phyloP scores from a whole-genome alignment of 2,888 invertebrate genomes.

The Eilema sororculum region DNA sequence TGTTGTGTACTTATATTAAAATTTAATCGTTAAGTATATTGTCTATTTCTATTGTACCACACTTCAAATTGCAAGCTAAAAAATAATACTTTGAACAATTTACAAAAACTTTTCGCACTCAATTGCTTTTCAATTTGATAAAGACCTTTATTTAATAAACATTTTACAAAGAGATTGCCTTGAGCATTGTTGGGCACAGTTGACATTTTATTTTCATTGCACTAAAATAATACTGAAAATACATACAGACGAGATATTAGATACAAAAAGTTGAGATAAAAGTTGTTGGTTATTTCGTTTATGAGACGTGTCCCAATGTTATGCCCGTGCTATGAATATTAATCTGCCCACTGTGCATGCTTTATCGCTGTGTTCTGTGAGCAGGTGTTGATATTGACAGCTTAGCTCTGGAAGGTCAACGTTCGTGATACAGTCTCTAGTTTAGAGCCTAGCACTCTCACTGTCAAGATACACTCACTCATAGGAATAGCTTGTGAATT shows the following conservation, averaged over 20 bases:
- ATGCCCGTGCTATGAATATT: neutral
- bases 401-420: neutral
- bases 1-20: no score
- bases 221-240: neutral
- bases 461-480: no score
- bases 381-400: constrained; percentile 12
- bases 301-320: constrained; percentile 5
- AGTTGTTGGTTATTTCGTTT: neutral
- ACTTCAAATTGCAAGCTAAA: no score
- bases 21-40: no score
- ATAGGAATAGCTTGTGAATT: no score
- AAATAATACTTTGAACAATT: no score
- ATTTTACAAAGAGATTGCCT: neutral
- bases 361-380: constrained; percentile 11
- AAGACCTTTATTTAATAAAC: no score
- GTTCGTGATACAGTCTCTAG: neutral
- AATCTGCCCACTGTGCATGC: constrained; percentile 11
- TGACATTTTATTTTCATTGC: neutral
- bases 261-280: neutral
- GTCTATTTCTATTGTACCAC: no score
- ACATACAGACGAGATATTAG: neutral
- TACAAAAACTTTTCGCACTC: no score
- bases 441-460: no score
- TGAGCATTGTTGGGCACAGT: neutral
- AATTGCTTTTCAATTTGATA: no score